These are phyloP conservation scores for Rhea americana DNA, from an alignment of 2,113 vertebrate genomes.

Conservation along the genomic window DNA sequence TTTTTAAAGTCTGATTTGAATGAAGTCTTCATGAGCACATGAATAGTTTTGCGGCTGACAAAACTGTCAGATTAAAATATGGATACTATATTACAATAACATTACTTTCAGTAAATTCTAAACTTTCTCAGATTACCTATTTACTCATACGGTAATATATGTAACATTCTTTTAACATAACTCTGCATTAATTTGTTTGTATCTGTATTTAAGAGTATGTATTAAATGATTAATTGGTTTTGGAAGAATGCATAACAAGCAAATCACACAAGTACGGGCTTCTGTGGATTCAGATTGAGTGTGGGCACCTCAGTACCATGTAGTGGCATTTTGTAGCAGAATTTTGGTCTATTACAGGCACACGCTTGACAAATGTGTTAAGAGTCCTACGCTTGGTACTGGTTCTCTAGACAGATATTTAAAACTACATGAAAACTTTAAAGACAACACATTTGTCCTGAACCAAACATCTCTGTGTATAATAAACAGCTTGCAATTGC, in stretches of 20 bases:
- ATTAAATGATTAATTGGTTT: background rate
- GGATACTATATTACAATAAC: too few species aligned
- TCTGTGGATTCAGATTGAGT: background rate
- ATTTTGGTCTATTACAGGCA: background rate
- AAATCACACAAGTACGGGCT: background rate
- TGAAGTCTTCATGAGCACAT: background rate
- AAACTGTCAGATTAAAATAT: too few species aligned
- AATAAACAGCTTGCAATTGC: constrained; percentile 14
- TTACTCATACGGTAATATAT: background rate
- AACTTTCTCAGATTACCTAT: background rate
- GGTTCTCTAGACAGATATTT: background rate
- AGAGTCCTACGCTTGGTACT: background rate
- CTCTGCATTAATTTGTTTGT: background rate
- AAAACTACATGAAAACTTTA: background rate
- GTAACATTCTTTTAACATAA: background rate
- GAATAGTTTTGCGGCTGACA: background rate
- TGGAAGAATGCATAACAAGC: background rate
- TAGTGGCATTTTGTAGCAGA: background rate
- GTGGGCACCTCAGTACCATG: background rate
- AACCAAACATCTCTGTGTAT: background rate
- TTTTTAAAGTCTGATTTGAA: background rate
- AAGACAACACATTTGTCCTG: background rate
- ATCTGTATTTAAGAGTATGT: background rate
- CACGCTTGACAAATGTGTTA: background rate
- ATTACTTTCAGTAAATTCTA: background rate